phyloP scores from a whole-genome alignment of 2,888 invertebrate species.

The Papilio protenor region DNA sequence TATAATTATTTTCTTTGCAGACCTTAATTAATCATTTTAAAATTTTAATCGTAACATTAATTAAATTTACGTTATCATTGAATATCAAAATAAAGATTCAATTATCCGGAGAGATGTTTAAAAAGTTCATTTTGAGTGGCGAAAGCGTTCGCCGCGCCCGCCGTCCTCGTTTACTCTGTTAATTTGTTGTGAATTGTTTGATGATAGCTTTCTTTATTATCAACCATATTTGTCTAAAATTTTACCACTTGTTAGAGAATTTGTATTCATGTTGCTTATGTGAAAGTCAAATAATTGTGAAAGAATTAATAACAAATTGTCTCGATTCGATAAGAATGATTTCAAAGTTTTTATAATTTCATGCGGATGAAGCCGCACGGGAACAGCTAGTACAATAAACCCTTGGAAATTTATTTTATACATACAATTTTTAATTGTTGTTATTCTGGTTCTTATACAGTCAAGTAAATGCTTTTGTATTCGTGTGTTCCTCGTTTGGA shows the following conservation, averaged over 20 bases:
- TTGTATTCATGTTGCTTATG: neutral
- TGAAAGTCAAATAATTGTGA: neutral
- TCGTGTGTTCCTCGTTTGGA: neutral
- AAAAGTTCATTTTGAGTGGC: conserved; percentile 32
- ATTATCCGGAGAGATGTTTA: conserved; percentile 26
- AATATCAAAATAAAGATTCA: conserved; percentile 7
- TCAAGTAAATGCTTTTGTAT: too few species aligned
- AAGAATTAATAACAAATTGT: neutral
- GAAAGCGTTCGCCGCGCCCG: conserved; percentile 24
- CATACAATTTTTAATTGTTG: too few species aligned
- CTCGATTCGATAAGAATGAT: too few species aligned
- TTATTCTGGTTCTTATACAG: too few species aligned
- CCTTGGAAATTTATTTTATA: too few species aligned
- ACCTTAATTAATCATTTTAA: neutral
- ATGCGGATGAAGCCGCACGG: too few species aligned
- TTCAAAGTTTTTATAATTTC: too few species aligned
- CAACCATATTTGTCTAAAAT: conserved; percentile 20
- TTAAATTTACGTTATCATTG: neutral
- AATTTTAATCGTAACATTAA: neutral
- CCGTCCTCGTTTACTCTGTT: conserved; percentile 37
- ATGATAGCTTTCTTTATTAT: conserved; percentile 32
- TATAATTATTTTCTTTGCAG: neutral
- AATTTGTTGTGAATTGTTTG: conserved; percentile 43
- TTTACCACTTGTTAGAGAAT: neutral
- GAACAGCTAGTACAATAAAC: too few species aligned